Evolutionary conservation across 1,140 invertebrate species (phyloP).

Genomic region (Paracyclopina nana): DNA sequence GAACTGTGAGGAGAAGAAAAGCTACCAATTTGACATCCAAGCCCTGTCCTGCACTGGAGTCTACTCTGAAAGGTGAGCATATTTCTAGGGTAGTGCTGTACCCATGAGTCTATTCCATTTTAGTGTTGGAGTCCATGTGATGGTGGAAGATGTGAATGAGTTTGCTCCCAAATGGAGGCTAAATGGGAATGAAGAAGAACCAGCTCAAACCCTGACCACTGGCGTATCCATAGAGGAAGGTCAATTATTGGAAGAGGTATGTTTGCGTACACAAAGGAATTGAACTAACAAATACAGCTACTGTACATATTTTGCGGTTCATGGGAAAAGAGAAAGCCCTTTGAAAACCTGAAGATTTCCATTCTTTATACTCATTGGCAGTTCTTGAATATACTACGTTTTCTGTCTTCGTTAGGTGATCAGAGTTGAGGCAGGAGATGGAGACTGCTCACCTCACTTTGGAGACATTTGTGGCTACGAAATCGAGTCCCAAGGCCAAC

Average conservation of each 20-base stretch:
- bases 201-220: conserved; percentile 38
- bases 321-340: too few species aligned
- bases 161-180: conserved; percentile 70
- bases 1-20: conserved; percentile 79
- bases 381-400: too few species aligned
- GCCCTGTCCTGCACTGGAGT: conserved; percentile 69
- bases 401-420: too few species aligned
- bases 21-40: conserved; percentile 86
- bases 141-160: conserved; percentile 87
- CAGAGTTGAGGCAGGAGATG: conserved; percentile 66
- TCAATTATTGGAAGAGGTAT: too few species aligned
- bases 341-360: too few species aligned
- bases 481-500: conserved; percentile 66
- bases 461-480: conserved; percentile 91
- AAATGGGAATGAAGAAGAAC: conserved; percentile 60
- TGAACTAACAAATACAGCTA: too few species aligned
- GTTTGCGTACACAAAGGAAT: too few species aligned
- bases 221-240: conserved; percentile 75
- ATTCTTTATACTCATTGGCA: too few species aligned
- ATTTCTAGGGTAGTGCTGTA: not conserved
- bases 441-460: conserved; percentile 74
- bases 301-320: too few species aligned
- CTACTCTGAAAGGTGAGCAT: conserved; percentile 52
- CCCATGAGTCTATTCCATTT: conserved; percentile 25
- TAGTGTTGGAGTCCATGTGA: conserved; percentile 78